Base-by-base conservation (phyloP, 2,888 invertebrate genomes). In the Platyscelio sp. region DNA sequence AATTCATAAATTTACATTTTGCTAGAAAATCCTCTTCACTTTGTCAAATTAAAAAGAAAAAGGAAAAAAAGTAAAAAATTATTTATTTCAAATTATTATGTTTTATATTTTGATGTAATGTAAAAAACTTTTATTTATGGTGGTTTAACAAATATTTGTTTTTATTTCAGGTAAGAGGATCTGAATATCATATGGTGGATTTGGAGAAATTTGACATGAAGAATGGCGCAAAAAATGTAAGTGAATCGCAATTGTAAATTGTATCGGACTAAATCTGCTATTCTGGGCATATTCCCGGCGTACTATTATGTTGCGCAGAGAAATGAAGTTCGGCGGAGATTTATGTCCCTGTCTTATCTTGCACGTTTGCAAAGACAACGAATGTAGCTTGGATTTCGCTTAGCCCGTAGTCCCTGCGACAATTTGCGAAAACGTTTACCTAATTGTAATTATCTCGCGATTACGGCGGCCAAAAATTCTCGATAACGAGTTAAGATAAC, bases 251-350 rank as follows among this genome's bases (percentile, higher is more conserved):
- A 79, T 75, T 70, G 75, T 84, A 79, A 84, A 84, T 79, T 84
- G 83, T 78, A 83, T 83, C 83, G 74, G 38, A 60, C 38, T 79
- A 71, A 84, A 84, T 84, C 83, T 84, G 75, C 79, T 77, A 72
- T 77, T 83, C 83, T 51, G 68, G 76, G 54, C 83, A 77, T 84
- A 84, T 84, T 84, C 83, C 58, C 33, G 79, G 71, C 71, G 54
- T 29, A 24, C 83, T 75, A 75, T 79, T 79, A 79, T 79, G 65
- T 79, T 75, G 75, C 83, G 40, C 54, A 71, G 46, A 71, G 79
- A 79, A 84, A 84, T 84, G 75, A 84, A 84, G 83, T 84, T 71
- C 51, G 43, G 18, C 61, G 49, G 77, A 80, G 84, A 85, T 85
- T 80, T 85, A 85, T 80, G 56, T 15, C 56, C 51, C 71, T 71